Evolutionary conservation across 1,140 invertebrate species (phyloP), one percentile per base, ranked within the genome.

Genomic region (Drosophila truncata): DNA sequence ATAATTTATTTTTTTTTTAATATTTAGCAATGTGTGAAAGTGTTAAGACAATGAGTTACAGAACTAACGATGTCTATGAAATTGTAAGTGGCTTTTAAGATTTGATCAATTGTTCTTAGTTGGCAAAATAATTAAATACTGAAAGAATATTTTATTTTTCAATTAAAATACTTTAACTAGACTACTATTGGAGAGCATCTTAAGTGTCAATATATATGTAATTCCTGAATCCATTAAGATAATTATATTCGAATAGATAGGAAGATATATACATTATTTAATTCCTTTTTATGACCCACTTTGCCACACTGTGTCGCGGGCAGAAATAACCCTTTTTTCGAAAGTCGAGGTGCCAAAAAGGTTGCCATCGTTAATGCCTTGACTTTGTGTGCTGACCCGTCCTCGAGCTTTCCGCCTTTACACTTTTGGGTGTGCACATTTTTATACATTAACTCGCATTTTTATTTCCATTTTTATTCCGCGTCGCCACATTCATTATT

Each of bases 401-500:
- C 25, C 42, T 49, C n/a, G 33, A 33, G 52, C 42, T 33, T 72
- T 59, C 37, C 66, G 52, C 66, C 33, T 71, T 72, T 23, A 57
- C 70, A 73, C 70, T 60, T 71, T 41, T 14, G 23, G 42, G 20
- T 37, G 66, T 42, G 44, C 52, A 50, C 42, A 50, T 27, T 75
- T 64, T 73, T 44, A 20, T 41, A 63, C 35, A 44, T 49, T 25
- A 33, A 35, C 31, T 44, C 47, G 49, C 33, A 25, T 54, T 71
- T 35, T 65, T 57, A 29, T 44, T 59, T 42, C 37, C 39, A 39
- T 55, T 50, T 59, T 66, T 63, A 58, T 79, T 63, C 27, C 25
- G 46, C 37, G 67, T 47, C 67, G 70, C 46, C 76, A 70, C 63
- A 74, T 73, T 74, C 75, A 80, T 82, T 86, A 80, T 72, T 82